These are phyloP conservation scores for Lepus europaeus DNA, from an alignment of 2,113 vertebrate species.

Conservation along the genomic window DNA sequence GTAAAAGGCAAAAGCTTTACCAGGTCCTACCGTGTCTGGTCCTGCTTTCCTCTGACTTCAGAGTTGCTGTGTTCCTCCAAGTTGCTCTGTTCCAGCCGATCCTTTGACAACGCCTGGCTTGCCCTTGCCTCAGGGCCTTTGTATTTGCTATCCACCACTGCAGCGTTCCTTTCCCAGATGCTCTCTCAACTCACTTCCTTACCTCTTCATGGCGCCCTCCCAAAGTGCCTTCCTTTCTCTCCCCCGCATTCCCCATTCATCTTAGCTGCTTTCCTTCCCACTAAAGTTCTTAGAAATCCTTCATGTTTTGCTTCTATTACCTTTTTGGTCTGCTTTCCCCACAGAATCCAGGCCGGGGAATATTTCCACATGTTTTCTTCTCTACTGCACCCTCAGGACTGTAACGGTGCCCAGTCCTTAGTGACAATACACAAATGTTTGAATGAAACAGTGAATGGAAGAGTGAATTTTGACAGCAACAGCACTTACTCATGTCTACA, in stretches of 20 bases:
- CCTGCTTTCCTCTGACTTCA: not conserved
- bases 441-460: not conserved
- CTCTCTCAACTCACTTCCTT: not conserved
- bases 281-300: not conserved
- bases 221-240: not conserved
- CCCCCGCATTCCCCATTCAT: not conserved
- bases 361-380: not conserved
- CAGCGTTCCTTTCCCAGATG: not conserved
- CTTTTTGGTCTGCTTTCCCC: not conserved
- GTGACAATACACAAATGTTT: not conserved
- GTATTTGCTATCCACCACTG: not conserved
- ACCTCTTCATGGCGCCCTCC: not conserved
- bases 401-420: not conserved
- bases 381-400: too few species aligned
- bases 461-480: not conserved
- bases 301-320: not conserved
- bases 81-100: rapidly evolving
- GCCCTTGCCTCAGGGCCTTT: not conserved
- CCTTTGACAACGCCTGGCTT: not conserved
- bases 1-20: not conserved
- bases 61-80: not conserved
- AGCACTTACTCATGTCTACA: not conserved
- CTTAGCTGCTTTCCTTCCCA: not conserved
- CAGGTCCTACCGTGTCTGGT: not conserved
- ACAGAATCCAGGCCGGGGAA: not conserved